Evolutionary conservation across 2,113 vertebrate genomes (phyloP), one percentile per base, ranked within the genome.

Genomic region (Varanus salvator): DNA sequence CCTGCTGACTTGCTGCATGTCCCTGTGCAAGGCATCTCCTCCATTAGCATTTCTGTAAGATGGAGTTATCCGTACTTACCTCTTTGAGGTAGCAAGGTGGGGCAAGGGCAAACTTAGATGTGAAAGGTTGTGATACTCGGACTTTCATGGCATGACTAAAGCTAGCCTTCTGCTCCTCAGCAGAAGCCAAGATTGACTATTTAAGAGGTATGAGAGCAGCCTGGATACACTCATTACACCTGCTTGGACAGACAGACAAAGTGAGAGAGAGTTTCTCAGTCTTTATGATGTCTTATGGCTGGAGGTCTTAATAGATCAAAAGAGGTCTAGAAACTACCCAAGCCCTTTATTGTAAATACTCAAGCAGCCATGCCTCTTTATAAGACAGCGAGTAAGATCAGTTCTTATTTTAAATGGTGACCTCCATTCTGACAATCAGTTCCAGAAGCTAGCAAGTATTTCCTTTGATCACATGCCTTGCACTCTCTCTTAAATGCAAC

Each of bases 91-190:
- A 84, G 64, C 64, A 85, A 85, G 50, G 78, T 69, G 44, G 27
- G 3, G 17, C 5, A 2, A 15, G 31, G 44, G 1, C 17, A 54
- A 71, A 85, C 69, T 14, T 50, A 75, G 85, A 80, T 80, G 0
- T 48, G 75, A 89, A n/a, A 71, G 74, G 89, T 85, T 91, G 68
- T 85, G 76, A 90, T 87, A 83, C 91, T 66, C 64, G 5, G 64
- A 76, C 64, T 77, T 38, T 31, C 52, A 84, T 48, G 69, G 27
- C 34, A 89, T 84, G 19, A 50, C 48, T 88, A 80, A 89, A 54
- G 4, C 44, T 38, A 80, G 64, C 15, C 19, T 38, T 52, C 48
- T 77, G 44, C 29, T 77, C 44, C 64, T 78, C 38, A n/a, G 64
- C 14, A 78, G 50, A 44, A 27, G 74, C 8, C 64, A 57, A 17